phyloP scores from a whole-genome alignment of 64 coral and sea anemone genomes.

The Orbicella faveolata region DNA sequence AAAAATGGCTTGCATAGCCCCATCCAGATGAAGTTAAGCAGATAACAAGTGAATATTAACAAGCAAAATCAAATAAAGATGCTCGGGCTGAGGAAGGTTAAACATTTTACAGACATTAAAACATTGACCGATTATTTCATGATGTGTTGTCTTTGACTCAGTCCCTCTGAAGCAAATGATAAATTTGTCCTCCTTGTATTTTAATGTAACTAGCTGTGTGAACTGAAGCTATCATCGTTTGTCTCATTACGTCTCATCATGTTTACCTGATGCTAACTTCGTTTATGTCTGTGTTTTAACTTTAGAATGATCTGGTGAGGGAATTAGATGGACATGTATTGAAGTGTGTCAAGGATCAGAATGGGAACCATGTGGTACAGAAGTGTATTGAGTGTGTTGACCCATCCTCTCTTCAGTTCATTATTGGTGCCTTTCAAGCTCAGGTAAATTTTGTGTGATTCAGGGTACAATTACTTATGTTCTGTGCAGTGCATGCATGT shows the following conservation, averaged over 20 bases:
- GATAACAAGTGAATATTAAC: too few relatives aligned
- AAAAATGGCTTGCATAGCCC: too few relatives aligned
- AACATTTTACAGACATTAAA: too few relatives aligned
- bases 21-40: too few relatives aligned
- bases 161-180: too few relatives aligned
- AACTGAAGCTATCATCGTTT: background rate
- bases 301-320: constrained; percentile 86
- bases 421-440: constrained; percentile 94
- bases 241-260: too few relatives aligned
- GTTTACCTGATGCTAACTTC: background rate
- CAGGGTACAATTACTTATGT: too few relatives aligned
- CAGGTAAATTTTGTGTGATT: constrained; percentile 55
- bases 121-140: too few relatives aligned
- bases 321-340: constrained; percentile 97
- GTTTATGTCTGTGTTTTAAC: background rate
- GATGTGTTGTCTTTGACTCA: background rate
- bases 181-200: too few relatives aligned
- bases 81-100: too few relatives aligned
- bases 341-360: constrained; percentile 98
- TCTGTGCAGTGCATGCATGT: too few relatives aligned
- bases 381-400: constrained; percentile 98
- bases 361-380: constrained; percentile 99
- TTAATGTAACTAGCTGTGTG: background rate
- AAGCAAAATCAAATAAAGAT: too few relatives aligned
- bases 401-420: constrained; percentile 84